Conservation (phyloP, 2,113 vertebrate genomes). For the Salvelinus alpinus region DNA sequence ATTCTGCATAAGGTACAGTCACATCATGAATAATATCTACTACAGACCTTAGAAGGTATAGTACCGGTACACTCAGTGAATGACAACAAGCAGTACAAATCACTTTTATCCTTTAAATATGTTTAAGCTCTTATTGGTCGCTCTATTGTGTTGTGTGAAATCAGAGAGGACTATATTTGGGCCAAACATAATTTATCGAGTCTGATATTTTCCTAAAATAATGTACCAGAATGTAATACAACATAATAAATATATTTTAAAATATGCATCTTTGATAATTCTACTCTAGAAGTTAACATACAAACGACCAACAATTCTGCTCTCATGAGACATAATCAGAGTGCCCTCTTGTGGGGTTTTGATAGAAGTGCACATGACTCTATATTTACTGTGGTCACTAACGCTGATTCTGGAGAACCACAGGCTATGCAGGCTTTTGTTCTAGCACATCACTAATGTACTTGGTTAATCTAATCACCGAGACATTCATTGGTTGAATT, state of each 20-base stretch:
- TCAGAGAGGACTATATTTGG: no score
- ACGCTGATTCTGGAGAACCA: background rate
- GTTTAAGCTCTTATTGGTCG: no score
- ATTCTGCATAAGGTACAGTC: background rate
- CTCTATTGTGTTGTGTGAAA: no score
- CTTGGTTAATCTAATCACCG: no score
- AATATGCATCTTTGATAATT: background rate
- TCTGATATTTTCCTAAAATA: no score
- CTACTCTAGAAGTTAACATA: background rate
- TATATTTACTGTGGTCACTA: constrained; percentile 1
- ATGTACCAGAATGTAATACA: no score
- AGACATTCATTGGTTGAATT: no score
- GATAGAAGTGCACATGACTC: background rate
- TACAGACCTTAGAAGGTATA: background rate
- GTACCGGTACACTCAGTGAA: background rate
- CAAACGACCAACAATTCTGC: background rate
- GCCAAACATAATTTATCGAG: no score
- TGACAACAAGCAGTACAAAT: background rate
- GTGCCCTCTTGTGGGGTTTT: constrained; percentile 34
- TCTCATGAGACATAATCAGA: constrained; percentile 7
- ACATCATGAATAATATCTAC: constrained; percentile 26
- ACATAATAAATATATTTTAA: background rate
- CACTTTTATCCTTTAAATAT: no score
- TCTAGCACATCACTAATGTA: no score
- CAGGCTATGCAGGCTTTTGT: no score